Base-by-base conservation (phyloP, 1,140 invertebrate species). In the Meloidogyne exigua region DNA sequence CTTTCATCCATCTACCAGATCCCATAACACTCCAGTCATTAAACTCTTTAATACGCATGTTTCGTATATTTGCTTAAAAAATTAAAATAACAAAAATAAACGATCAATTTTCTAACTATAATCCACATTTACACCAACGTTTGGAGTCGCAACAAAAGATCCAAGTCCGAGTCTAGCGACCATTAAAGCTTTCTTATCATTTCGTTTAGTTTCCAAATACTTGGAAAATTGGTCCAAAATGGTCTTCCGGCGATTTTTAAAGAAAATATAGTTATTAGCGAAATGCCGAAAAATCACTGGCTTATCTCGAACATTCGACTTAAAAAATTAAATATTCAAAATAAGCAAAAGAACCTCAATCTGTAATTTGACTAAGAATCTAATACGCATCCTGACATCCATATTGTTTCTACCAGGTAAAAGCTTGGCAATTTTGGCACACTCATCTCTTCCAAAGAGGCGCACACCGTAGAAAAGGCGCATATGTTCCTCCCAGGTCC, bases 371-470 rank as follows among this genome's bases (percentile, higher is more conserved):
- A 82, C 23, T 12, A 81, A 65, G 7, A 64, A 23, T 18, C 82
- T 44, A 15, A 84, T 57, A 18, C 80, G 82, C 25, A 42, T 68
- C 63, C 78, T 68, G 0, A 84, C 81, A 44, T 83, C 81, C 23
- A 44, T 42, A 12, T 71, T 82, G 79, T 81, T 81, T 68, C 80
- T 26, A 13, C 80, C 80, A 12, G 80, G 81, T 15, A 81, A 62
- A 26, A 81, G 36, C 57, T 66, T 79, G 21, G 80, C 69, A 39
- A 81, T 81, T 65, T 75, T 81, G 25, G 80, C 81, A 63, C 42
- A 81, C 13, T 81, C 68, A 18, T 77, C 77, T 18, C 81, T 49
- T 11, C 80, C 80, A 57, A 83, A 81, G 9, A 81, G 36, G 18
- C 25, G 15, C 18, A 81, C 44, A 18, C 82, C 80, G 49, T 78